Conservation (phyloP, 2,797 vertebrate genomes). For the Sebastes cheni region DNA sequence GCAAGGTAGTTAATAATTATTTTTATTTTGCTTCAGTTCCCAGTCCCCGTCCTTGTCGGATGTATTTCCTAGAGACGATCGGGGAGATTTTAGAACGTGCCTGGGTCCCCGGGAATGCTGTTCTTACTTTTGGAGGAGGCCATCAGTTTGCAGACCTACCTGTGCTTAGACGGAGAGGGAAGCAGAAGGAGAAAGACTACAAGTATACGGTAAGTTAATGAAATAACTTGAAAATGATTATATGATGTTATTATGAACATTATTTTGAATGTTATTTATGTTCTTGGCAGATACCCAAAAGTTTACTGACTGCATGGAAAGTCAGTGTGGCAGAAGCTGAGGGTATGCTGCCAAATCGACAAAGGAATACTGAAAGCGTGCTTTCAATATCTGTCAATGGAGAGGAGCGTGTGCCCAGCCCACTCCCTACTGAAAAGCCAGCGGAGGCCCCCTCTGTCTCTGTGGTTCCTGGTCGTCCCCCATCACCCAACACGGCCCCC, state of each 20-base stretch:
- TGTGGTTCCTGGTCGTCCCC: constrained; percentile 8
- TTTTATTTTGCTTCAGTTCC: constrained; percentile 72
- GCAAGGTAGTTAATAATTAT: neutral
- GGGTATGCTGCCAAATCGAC: constrained; percentile 81
- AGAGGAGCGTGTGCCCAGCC: constrained; percentile 53
- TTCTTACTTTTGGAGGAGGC: constrained; percentile 91
- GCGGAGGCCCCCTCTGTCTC: constrained; percentile 44
- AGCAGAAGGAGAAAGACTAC: constrained; percentile 93
- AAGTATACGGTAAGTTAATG: constrained; percentile 87
- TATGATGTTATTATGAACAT: neutral
- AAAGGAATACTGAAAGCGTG: constrained; percentile 68
- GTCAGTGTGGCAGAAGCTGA: constrained; percentile 92
- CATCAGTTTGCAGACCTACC: constrained; percentile 95
- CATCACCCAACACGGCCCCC: constrained; percentile 37
- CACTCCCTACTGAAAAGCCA: constrained; percentile 63
- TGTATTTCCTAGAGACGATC: constrained; percentile 93
- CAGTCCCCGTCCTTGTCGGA: constrained; percentile 88
- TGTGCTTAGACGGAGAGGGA: constrained; percentile 89
- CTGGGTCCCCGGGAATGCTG: constrained; percentile 91
- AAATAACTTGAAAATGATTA: neutral
- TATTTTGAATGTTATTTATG: constrained; percentile 11
- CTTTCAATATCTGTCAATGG: constrained; percentile 55
- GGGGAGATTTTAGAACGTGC: constrained; percentile 89
- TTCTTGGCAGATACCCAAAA: constrained; percentile 91
- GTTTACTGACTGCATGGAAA: constrained; percentile 92